phyloP scores from a whole-genome alignment of 2,797 vertebrate species.

The Heteromormyrus szaboi region DNA sequence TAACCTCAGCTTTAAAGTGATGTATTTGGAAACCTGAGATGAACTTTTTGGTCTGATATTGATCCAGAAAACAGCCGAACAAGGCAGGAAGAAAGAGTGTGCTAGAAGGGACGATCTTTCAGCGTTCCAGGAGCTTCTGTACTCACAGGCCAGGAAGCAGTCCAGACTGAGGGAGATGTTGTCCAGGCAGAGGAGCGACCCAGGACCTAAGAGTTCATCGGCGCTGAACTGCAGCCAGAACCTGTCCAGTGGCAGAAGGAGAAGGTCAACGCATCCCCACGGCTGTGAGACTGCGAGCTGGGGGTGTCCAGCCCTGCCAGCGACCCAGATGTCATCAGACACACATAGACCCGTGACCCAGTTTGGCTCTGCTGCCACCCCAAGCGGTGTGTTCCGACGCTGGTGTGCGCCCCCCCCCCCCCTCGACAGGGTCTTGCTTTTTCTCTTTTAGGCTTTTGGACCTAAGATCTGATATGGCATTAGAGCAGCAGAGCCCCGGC shows the following conservation, averaged over 20 bases:
- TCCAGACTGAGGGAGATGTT: slow-evolving; percentile 92
- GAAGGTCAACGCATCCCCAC: neutral
- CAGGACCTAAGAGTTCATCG: slow-evolving; percentile 72
- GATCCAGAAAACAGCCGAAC: neutral
- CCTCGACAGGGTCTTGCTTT: neutral
- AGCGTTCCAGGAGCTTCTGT: neutral
- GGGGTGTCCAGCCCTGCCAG: neutral
- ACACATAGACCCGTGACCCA: neutral
- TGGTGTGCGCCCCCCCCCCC: neutral
- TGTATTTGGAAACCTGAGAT: slow-evolving; percentile 3
- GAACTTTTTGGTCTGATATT: neutral
- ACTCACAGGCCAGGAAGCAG: slow-evolving; percentile 96
- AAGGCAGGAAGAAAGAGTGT: neutral
- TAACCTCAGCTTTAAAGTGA: neutral
- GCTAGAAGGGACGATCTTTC: neutral
- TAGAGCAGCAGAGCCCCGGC: neutral
- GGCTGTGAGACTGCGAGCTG: neutral
- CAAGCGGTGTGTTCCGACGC: neutral
- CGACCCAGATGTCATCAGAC: neutral
- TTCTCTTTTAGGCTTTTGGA: neutral
- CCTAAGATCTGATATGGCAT: neutral
- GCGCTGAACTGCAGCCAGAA: slow-evolving; percentile 88
- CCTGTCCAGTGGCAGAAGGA: slow-evolving; percentile 53
- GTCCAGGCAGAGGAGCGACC: slow-evolving; percentile 79
- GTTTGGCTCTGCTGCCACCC: neutral